Evolutionary conservation across 1,140 invertebrate genomes (phyloP), one percentile per base, ranked within the genome.

Genomic region (Drosophila melanica): DNA sequence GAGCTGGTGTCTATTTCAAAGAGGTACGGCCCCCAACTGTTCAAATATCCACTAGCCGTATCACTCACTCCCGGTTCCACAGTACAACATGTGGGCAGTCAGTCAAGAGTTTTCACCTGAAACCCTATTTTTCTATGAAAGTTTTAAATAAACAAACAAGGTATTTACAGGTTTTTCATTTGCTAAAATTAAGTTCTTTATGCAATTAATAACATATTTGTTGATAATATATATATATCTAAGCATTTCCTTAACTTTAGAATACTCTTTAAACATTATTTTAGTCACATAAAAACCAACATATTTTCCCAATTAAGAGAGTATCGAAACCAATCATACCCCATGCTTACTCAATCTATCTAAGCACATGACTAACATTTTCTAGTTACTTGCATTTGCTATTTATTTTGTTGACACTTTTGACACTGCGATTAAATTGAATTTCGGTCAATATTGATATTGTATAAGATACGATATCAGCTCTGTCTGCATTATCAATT

Each of bases 391-490:
- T 76, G 69, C 66, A 75, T 47, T 33, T 67, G 68, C 67, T 63
- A 67, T 70, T 75, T 68, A 35, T 12, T 51, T 60, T 18, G 23
- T 62, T 69, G 79, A 81, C 79, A 75, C 51, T 45, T 75, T 62
- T 82, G 82, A 89, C 82, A 89, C 60, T 45, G 66, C 50, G 80
- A 81, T 84, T 84, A 79, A 73, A 69, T 47, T 66, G 79, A 82
- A 89, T 82, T 79, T 79, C 37, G 37, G 60, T 71, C 59, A 82
- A 87, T 79, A 81, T 89, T 82, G 79, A 89, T 89, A 30, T 73
- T 60, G 20, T 45, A 55, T 39, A 30, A 42, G 69, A 76, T 75
- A 70, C 50, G 44, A 75, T 84, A 81, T 78, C 63, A 30, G 33
- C 33, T 14, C 35, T 47, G 45, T 66, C n/a, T 75, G 77, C 59